A percentile compares a stretch with the other conserved stretches of the same genome.
Conservation (phyloP, 2,888 invertebrate species). For the Biston betularia region DNA sequence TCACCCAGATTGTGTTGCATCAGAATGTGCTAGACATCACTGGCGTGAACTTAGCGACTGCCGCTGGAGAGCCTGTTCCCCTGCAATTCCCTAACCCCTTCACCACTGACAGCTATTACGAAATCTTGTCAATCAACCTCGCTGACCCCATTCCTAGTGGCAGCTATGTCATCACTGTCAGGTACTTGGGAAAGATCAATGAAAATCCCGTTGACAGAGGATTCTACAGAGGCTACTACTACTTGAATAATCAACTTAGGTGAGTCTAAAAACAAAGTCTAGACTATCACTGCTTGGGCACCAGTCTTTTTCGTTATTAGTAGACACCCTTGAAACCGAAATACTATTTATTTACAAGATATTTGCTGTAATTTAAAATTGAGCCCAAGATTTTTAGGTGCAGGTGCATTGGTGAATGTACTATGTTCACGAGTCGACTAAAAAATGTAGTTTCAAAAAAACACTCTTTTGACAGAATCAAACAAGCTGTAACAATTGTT, state of each 20-base stretch:
- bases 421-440: too few species aligned
- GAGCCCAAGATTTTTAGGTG: too few species aligned
- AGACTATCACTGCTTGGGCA: background rate
- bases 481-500: too few species aligned
- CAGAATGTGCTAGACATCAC: slow-evolving; percentile 71
- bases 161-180: slow-evolving; percentile 64
- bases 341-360: too few species aligned
- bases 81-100: slow-evolving; percentile 59
- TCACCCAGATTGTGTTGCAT: slow-evolving; percentile 74
- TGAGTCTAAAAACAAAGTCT: slow-evolving; percentile 44
- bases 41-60: slow-evolving; percentile 56
- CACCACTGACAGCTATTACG: slow-evolving; percentile 66
- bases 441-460: too few species aligned
- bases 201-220: slow-evolving; percentile 75
- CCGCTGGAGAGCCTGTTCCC: slow-evolving; percentile 50
- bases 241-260: slow-evolving; percentile 58
- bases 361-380: too few species aligned
- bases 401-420: too few species aligned
- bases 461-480: too few species aligned
- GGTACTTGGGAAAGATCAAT: slow-evolving; percentile 68
- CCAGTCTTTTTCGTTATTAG: too few species aligned
- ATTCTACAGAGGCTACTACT: slow-evolving; percentile 79
- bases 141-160: slow-evolving; percentile 59
- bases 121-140: slow-evolving; percentile 69
- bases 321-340: too few species aligned